A percentile compares a stretch with the other conserved stretches of the same genome.
Conservation (phyloP, 2,113 vertebrate genomes). For the Nothocercus julius region DNA sequence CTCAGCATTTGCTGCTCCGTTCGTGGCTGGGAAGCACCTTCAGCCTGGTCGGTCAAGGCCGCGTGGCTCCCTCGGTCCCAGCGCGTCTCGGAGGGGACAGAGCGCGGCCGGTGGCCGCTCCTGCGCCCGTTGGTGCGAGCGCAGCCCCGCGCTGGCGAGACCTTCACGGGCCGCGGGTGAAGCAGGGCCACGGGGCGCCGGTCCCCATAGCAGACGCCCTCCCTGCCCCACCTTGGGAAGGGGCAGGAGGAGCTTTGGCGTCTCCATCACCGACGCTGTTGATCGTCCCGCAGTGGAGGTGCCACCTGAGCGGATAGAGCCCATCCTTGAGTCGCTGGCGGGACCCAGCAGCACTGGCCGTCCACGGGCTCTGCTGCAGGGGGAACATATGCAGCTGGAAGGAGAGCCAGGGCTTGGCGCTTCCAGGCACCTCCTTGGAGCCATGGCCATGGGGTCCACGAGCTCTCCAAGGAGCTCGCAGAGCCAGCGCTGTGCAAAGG, state of each 20-base stretch:
- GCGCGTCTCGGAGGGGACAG: fast-evolving
- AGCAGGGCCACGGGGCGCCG: background rate
- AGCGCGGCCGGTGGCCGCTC: background rate
- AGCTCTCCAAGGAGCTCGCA: background rate
- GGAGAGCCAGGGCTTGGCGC: background rate
- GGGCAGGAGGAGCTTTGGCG: background rate
- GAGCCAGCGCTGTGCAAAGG: fast-evolving
- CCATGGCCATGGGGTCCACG: fast-evolving
- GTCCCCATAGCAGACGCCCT: background rate
- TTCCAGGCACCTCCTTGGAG: background rate
- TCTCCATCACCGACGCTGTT: fast-evolving
- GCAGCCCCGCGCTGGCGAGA: fast-evolving
- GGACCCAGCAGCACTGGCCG: fast-evolving
- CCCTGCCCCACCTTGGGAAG: background rate
- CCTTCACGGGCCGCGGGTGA: background rate
- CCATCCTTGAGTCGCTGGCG: fast-evolving
- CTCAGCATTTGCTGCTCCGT: background rate
- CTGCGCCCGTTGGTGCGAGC: fast-evolving
- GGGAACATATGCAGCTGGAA: fast-evolving
- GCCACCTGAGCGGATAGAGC: fast-evolving
- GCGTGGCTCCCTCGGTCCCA: fast-evolving
- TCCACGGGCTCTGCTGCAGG: fast-evolving
- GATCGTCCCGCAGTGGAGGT: background rate
- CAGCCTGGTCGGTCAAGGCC: background rate
- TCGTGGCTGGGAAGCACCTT: background rate